phyloP scores from a whole-genome alignment of 1,140 invertebrate genomes.

The Bombus impatiens region DNA sequence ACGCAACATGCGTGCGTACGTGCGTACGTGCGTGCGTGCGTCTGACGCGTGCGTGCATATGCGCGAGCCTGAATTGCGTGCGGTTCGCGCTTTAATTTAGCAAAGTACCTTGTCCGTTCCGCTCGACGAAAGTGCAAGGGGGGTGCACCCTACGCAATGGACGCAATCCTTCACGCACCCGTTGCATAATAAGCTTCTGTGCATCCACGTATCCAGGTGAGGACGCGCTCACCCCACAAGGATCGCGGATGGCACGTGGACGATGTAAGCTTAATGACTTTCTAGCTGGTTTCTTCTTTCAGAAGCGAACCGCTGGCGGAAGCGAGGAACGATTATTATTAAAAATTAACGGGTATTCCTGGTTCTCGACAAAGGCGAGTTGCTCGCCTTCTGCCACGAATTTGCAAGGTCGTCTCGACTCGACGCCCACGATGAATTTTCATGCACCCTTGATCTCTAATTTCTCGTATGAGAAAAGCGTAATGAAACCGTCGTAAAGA shows the following conservation, averaged over 20 bases:
- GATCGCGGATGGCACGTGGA: slow-evolving; percentile 39
- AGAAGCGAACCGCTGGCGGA: slow-evolving; percentile 7
- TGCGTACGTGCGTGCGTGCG: slow-evolving; percentile 42
- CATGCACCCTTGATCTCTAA: slow-evolving; percentile 53
- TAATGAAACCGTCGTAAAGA: slow-evolving; percentile 7
- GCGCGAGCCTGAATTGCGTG: slow-evolving; percentile 61
- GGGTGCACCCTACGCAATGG: slow-evolving; percentile 38
- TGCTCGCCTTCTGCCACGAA: slow-evolving; percentile 34
- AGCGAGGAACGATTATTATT: neutral
- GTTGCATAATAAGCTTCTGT: slow-evolving; percentile 34
- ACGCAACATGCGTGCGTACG: slow-evolving; percentile 24
- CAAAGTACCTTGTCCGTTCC: slow-evolving; percentile 71
- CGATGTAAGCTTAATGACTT: slow-evolving; percentile 41
- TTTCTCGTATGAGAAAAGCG: neutral
- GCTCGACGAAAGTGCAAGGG: slow-evolving; percentile 44
- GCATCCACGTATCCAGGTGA: slow-evolving; percentile 42
- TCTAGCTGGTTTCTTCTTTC: neutral
- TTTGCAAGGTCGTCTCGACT: slow-evolving; percentile 21
- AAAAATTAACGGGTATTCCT: neutral
- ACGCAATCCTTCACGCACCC: slow-evolving; percentile 51
- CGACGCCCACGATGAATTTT: slow-evolving; percentile 39
- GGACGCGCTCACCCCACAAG: slow-evolving; percentile 14
- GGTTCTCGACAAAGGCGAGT: neutral
- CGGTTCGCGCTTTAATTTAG: slow-evolving; percentile 72
- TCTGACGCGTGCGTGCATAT: slow-evolving; percentile 44